phyloP scores from a whole-genome alignment of 2,888 invertebrate species.

The Teleogryllus oceanicus region DNA sequence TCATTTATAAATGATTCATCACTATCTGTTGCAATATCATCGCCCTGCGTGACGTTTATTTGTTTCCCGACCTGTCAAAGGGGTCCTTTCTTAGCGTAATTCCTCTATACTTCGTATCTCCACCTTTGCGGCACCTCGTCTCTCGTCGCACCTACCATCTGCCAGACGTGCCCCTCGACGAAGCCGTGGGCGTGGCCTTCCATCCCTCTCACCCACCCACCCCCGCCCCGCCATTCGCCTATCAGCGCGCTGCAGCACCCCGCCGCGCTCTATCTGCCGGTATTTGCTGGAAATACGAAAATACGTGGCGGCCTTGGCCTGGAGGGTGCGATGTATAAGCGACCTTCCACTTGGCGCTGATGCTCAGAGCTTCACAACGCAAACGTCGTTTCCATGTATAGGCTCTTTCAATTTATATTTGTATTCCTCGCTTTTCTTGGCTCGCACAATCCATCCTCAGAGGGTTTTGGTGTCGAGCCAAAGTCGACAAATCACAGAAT shows the following conservation, averaged over 20 bases:
- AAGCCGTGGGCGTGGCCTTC: neutral
- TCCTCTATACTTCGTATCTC: no score
- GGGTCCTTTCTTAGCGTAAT: no score
- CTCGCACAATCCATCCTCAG: no score
- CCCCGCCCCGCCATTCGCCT: neutral
- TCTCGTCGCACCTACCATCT: no score
- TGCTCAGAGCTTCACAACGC: neutral
- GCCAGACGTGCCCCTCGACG: neutral
- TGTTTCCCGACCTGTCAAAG: no score
- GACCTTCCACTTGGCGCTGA: neutral
- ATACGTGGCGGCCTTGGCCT: neutral
- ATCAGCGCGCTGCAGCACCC: neutral
- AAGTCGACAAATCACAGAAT: no score
- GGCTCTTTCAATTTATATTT: constrained; percentile 1
- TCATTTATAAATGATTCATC: no score
- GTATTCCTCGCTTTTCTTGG: neutral
- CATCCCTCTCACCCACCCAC: neutral
- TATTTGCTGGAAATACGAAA: neutral
- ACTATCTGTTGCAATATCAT: no score
- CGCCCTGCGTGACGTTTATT: no score
- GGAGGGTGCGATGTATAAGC: neutral
- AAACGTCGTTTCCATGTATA: neutral
- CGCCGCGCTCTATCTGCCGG: neutral
- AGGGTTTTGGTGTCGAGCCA: no score
- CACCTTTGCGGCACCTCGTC: no score